Evolutionary conservation across 2,888 invertebrate genomes (phyloP).

Genomic region (Fragum sueziense): DNA sequence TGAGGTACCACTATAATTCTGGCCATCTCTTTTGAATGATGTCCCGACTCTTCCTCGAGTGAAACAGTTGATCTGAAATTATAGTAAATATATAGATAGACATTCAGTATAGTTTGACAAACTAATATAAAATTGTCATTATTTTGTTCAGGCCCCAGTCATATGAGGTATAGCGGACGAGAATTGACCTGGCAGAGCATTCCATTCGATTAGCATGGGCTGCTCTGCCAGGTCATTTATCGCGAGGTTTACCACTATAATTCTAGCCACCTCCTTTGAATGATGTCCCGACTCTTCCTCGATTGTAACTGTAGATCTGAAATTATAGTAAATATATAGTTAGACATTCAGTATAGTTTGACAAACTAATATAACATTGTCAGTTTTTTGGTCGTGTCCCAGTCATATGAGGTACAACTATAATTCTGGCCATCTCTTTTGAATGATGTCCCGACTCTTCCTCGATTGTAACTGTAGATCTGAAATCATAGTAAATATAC

Average conservation of each 20-base stretch:
- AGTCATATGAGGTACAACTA: conserved; percentile 52
- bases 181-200: too few relatives aligned
- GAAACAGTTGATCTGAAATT: conserved; percentile 8
- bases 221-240: conserved; percentile 14
- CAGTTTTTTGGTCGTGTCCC: conserved; percentile 7
- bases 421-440: conserved; percentile 39
- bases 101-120: too few relatives aligned
- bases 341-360: too few relatives aligned
- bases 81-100: too few relatives aligned
- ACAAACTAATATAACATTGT: too few relatives aligned
- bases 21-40: conserved; percentile 27
- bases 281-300: not conserved
- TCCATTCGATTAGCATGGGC: too few relatives aligned
- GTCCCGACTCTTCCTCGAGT: conserved; percentile 1
- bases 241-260: conserved; percentile 52
- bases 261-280: conserved; percentile 32
- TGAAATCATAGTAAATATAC: too few relatives aligned
- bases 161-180: too few relatives aligned
- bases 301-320: conserved; percentile 11
- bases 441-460: not conserved
- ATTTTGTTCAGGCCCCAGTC: too few relatives aligned
- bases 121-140: too few relatives aligned
- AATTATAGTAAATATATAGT: too few relatives aligned
- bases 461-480: conserved; percentile 9
- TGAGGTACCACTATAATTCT: conserved; percentile 54